phyloP scores from a whole-genome alignment of 2,113 vertebrate species.

The Melanerpes aurifrons region DNA sequence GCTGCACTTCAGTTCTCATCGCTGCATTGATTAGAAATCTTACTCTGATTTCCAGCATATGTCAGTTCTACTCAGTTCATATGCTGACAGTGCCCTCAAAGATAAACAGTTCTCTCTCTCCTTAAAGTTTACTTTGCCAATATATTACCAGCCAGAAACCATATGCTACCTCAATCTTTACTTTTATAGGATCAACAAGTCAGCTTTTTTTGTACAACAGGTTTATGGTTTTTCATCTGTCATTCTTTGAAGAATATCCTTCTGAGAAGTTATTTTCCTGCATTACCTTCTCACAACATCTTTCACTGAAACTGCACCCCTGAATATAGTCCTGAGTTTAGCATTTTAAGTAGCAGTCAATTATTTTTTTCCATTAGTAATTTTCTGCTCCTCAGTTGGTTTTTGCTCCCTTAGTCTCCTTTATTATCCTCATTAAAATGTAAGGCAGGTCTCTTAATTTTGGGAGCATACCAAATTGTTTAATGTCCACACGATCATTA shows the following conservation, averaged over 20 bases:
- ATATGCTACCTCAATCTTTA: constrained; percentile 15
- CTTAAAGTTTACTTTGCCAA: constrained; percentile 1
- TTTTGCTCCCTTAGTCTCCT: background rate
- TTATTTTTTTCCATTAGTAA: background rate
- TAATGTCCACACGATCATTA: background rate
- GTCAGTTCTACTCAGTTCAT: background rate
- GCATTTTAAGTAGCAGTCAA: background rate
- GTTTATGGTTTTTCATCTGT: constrained; percentile 4
- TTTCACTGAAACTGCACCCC: background rate
- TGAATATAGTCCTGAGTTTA: background rate
- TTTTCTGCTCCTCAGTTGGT: background rate
- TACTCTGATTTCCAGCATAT: background rate
- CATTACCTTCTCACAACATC: background rate
- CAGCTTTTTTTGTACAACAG: background rate
- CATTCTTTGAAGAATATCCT: background rate
- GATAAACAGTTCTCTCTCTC: background rate
- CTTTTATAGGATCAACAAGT: constrained; percentile 4
- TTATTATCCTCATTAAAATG: background rate
- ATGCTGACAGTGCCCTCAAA: background rate
- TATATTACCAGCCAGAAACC: constrained; percentile 17
- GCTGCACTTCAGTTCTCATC: background rate
- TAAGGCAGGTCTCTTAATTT: background rate
- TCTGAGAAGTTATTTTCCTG: background rate
- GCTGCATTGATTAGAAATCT: background rate
- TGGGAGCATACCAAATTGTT: background rate